Evolutionary conservation across 2,113 vertebrate species (phyloP).

Genomic region (Bujurquina vittata): DNA sequence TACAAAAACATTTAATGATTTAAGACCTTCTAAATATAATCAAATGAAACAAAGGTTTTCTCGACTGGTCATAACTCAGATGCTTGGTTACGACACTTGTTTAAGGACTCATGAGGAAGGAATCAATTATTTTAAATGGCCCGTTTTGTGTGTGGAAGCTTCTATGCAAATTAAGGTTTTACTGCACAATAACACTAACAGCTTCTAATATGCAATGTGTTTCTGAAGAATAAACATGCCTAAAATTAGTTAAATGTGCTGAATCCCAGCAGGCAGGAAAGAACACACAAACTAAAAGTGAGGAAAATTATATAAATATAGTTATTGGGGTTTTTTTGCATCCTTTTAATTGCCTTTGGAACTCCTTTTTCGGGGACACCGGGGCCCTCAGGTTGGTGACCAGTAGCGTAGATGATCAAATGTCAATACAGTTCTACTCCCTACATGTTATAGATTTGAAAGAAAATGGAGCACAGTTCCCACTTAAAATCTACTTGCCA

Average conservation of each 20-base stretch:
- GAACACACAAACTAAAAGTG: neutral
- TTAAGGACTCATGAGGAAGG: neutral
- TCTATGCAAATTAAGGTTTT: neutral
- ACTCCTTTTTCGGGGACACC: neutral
- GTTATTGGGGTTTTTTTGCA: neutral
- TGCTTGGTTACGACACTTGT: neutral
- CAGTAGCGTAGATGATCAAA: neutral
- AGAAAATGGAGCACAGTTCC: conserved; percentile 16
- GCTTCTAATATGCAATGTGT: neutral
- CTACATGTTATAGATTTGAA: neutral
- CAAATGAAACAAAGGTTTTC: too few relatives aligned
- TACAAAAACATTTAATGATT: neutral
- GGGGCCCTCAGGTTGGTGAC: neutral
- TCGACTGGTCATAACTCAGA: too few relatives aligned
- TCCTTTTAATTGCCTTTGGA: neutral
- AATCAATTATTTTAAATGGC: neutral
- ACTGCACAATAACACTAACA: neutral
- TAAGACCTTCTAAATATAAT: too few relatives aligned
- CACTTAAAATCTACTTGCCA: conserved; percentile 26
- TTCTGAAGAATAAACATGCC: neutral
- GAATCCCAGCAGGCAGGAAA: neutral
- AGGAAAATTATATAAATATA: neutral
- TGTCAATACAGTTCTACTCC: neutral
- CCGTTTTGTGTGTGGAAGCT: neutral
- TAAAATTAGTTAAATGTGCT: neutral